Percentiles rank a stretch among this genome's conserved stretches.
These are phyloP conservation scores for Ophion slaviceki DNA, from an alignment of 2,888 invertebrate genomes.

Conservation along the genomic window DNA sequence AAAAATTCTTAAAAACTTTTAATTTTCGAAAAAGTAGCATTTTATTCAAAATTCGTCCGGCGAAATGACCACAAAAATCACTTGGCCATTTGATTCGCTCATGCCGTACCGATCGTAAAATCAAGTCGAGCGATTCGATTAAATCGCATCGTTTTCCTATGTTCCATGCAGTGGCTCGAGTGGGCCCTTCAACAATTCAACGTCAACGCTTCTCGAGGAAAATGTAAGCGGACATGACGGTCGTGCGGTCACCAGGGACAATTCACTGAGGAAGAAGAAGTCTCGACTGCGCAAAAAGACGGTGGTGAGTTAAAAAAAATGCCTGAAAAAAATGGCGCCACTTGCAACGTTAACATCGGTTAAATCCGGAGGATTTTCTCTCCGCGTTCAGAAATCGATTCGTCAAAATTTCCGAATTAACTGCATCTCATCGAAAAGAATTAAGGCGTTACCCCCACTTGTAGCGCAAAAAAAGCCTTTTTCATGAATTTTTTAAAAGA, in stretches of 20 bases:
- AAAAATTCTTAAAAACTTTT: no score
- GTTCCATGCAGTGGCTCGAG: slow-evolving; percentile 76
- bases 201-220: slow-evolving; percentile 85
- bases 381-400: no score
- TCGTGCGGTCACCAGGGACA: slow-evolving; percentile 80
- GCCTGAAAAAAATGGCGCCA: not conserved
- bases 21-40: no score
- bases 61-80: not conserved
- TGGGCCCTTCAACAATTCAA: slow-evolving; percentile 83
- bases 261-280: slow-evolving; percentile 83
- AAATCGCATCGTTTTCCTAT: slow-evolving; percentile 42
- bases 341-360: not conserved
- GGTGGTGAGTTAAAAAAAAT: slow-evolving; percentile 76
- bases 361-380: no score
- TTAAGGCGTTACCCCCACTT: no score
- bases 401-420: no score
- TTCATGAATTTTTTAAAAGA: no score
- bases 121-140: not conserved
- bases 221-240: slow-evolving; percentile 80
- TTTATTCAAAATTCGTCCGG: no score
- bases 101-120: no score
- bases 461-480: no score
- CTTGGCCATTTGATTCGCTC: not conserved
- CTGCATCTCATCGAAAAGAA: no score
- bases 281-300: slow-evolving; percentile 83